phyloP scores from a whole-genome alignment of 2,113 vertebrate genomes.

The Istiophorus platypterus region DNA sequence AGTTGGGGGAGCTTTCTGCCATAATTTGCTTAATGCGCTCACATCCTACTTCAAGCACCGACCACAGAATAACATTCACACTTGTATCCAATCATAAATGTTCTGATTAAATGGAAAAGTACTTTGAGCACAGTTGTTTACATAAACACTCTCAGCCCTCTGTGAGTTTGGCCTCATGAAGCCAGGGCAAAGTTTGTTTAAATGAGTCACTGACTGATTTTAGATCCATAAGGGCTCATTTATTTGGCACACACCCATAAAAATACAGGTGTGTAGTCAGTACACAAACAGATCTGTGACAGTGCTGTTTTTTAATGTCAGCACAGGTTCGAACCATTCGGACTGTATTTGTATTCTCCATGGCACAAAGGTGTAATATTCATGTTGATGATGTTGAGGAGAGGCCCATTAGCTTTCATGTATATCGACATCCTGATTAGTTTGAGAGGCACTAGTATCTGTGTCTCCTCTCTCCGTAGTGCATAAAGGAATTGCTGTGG shows the following conservation, averaged over 20 bases:
- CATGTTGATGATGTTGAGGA: constrained; percentile 16
- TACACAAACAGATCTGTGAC: constrained; percentile 41
- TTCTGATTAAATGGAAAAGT: constrained; percentile 14
- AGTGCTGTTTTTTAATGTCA: constrained; percentile 44
- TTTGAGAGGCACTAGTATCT: constrained; percentile 40
- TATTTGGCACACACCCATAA: constrained; percentile 49
- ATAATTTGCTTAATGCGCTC: constrained; percentile 14
- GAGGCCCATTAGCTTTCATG: constrained; percentile 40
- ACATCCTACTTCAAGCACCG: constrained; percentile 19
- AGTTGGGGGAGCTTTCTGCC: constrained; percentile 4
- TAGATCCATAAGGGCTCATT: constrained; percentile 42
- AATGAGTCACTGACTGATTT: constrained; percentile 69
- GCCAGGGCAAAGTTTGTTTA: constrained; percentile 64
- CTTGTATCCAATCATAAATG: constrained; percentile 6
- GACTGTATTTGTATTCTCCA: constrained; percentile 16
- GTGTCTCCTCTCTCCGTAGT: constrained; percentile 11
- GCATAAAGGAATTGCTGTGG: constrained; percentile 26
- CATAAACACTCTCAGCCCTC: constrained; percentile 13
- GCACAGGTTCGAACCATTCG: neutral
- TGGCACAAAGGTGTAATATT: constrained; percentile 17
- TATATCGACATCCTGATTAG: constrained; percentile 36
- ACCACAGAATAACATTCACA: constrained; percentile 12
- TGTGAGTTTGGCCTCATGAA: constrained; percentile 24
- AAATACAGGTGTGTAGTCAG: constrained; percentile 64
- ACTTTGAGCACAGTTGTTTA: constrained; percentile 43